A percentile compares a stretch with the other conserved stretches of the same genome.
Conservation (phyloP, 2,888 invertebrate species). For the Xestia sexstrigata region DNA sequence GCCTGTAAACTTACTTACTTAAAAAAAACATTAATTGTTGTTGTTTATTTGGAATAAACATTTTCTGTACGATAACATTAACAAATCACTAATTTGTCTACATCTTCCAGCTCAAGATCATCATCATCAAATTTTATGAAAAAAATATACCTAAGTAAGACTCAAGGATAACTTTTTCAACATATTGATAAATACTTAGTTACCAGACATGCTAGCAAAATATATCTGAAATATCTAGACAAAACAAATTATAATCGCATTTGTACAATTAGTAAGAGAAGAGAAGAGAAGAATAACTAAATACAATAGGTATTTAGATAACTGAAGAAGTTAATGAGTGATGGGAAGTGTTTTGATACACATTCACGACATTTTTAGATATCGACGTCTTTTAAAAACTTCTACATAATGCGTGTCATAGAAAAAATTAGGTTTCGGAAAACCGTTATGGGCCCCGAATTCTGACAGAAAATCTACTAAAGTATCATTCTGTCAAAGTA, state of each 20-base stretch:
- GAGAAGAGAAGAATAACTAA: background rate
- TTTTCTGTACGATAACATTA: background rate
- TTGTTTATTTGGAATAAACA: background rate
- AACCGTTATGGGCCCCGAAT: background rate
- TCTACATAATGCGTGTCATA: background rate
- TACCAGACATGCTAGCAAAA: background rate
- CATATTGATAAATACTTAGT: background rate
- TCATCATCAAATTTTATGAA: background rate
- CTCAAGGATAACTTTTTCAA: slow-evolving; percentile 6
- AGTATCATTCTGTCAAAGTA: background rate
- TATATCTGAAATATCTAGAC: background rate
- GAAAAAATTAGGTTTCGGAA: background rate
- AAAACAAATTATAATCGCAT: slow-evolving; percentile 38
- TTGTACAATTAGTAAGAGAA: slow-evolving; percentile 14
- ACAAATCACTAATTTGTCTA: background rate
- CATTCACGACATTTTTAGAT: background rate
- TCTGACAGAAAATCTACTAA: background rate
- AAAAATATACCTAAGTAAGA: background rate
- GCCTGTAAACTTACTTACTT: too few species aligned
- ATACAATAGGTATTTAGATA: background rate
- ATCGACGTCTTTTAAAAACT: background rate
- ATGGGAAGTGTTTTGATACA: background rate
- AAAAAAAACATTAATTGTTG: too few species aligned
- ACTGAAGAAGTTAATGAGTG: background rate
- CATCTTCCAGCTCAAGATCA: background rate